Conservation (phyloP, 2,888 invertebrate genomes). For the Orthonevra nobilis region DNA sequence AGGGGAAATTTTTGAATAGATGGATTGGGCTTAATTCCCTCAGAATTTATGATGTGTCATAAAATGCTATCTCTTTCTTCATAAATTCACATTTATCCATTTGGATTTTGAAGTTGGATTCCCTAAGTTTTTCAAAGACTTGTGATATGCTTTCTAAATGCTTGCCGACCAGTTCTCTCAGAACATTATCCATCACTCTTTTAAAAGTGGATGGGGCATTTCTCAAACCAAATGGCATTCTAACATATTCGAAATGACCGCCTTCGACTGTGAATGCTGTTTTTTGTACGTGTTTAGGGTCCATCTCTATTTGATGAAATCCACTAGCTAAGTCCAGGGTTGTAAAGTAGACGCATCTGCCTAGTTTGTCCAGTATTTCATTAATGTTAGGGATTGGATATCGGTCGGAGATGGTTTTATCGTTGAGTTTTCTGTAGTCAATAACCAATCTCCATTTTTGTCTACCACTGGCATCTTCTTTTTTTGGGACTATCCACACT, state of each 20-base stretch:
- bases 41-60: slow-evolving; percentile 3
- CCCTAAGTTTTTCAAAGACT: slow-evolving; percentile 5
- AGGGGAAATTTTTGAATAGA: slow-evolving; percentile 15
- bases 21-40: slow-evolving; percentile 13
- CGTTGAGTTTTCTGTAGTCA: slow-evolving; percentile 19
- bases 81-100: not conserved
- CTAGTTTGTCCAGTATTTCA: not conserved
- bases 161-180: not conserved
- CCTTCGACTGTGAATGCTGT: not conserved
- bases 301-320: not conserved
- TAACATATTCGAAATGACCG: slow-evolving; percentile 4
- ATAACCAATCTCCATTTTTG: slow-evolving; percentile 1
- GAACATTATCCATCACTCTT: not conserved
- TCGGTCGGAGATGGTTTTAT: slow-evolving; percentile 4
- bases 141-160: slow-evolving; percentile 10
- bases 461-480: not conserved
- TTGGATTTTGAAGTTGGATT: slow-evolving; percentile 8
- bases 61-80: slow-evolving; percentile 8
- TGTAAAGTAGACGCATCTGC: not conserved
- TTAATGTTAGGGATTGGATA: no score
- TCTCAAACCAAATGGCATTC: slow-evolving; percentile 27
- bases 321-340: slow-evolving; percentile 3
- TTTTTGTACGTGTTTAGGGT: no score
- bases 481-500: slow-evolving; percentile 20
- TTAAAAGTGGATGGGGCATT: slow-evolving; percentile 22